Evolutionary conservation across 2,797 vertebrate genomes (phyloP).

Genomic region (Gallinago solitaria): DNA sequence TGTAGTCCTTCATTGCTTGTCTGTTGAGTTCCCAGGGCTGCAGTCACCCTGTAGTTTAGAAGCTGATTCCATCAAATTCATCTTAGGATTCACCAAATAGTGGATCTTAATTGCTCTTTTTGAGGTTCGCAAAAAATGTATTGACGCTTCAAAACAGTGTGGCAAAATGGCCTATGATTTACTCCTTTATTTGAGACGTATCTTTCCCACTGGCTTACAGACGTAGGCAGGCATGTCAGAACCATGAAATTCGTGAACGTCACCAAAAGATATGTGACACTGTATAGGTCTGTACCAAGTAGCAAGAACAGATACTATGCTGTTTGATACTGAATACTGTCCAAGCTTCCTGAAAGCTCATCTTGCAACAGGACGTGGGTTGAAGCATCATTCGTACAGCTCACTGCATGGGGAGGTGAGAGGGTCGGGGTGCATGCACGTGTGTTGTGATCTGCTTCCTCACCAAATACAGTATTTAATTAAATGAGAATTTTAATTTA

Average conservation of each 20-base stretch:
- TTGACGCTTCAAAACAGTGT: not conserved
- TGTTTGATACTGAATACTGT: not conserved
- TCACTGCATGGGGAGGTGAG: not conserved
- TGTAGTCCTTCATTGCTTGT: not conserved
- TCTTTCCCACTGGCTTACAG: not conserved
- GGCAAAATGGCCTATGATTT: not conserved
- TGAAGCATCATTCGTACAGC: not conserved
- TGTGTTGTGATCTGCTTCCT: not conserved
- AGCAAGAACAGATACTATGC: not conserved
- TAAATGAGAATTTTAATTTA: not conserved
- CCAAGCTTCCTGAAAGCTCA: not conserved
- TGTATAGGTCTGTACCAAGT: not conserved
- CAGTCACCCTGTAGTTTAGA: not conserved
- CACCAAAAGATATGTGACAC: not conserved
- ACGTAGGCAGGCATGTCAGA: not conserved
- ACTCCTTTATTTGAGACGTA: not conserved
- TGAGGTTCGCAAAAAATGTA: not conserved
- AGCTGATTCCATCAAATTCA: not conserved
- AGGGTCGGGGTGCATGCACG: fast-evolving
- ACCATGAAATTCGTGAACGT: not conserved
- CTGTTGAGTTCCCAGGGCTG: not conserved
- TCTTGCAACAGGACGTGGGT: not conserved
- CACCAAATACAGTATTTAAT: not conserved
- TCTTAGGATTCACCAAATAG: not conserved
- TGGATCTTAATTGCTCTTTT: not conserved